Percentiles rank a stretch among this genome's conserved stretches.
Conservation (phyloP, 2,113 vertebrate species). For the Solea senegalensis region DNA sequence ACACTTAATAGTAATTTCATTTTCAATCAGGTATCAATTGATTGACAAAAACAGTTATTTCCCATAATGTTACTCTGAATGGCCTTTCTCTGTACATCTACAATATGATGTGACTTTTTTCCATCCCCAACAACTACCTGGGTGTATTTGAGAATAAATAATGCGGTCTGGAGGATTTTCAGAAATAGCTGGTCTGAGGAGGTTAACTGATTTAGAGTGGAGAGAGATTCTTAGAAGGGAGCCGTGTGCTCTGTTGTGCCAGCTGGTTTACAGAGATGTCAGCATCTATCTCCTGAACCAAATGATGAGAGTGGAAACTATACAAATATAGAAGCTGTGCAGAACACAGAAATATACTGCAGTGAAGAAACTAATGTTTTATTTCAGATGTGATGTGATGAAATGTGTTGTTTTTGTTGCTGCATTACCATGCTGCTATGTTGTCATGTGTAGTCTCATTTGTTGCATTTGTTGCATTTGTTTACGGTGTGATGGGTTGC, state of each 20-base stretch:
- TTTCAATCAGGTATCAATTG: too few species aligned
- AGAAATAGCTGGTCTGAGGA: not conserved
- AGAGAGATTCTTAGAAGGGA: conserved; percentile 1
- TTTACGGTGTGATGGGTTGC: not conserved
- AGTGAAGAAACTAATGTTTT: not conserved
- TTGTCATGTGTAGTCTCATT: not conserved
- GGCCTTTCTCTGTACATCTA: too few species aligned
- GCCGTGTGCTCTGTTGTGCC: conserved; percentile 3
- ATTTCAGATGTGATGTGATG: too few species aligned
- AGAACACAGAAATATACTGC: not conserved
- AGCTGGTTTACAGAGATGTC: conserved; percentile 3
- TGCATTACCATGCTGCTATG: not conserved
- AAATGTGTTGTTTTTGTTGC: not conserved
- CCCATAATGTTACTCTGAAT: too few species aligned
- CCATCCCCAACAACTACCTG: not conserved
- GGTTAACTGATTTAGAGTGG: not conserved
- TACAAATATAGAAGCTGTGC: not conserved
- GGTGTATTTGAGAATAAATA: not conserved
- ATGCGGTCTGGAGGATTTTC: not conserved
- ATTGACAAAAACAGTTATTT: too few species aligned
- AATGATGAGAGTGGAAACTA: not conserved
- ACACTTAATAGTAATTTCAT: too few species aligned
- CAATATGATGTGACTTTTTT: not conserved
- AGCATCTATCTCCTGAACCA: not conserved
- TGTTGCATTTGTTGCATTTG: not conserved